Evolutionary conservation across 2,888 invertebrate species (phyloP).

Genomic region (Epinotia ramella): DNA sequence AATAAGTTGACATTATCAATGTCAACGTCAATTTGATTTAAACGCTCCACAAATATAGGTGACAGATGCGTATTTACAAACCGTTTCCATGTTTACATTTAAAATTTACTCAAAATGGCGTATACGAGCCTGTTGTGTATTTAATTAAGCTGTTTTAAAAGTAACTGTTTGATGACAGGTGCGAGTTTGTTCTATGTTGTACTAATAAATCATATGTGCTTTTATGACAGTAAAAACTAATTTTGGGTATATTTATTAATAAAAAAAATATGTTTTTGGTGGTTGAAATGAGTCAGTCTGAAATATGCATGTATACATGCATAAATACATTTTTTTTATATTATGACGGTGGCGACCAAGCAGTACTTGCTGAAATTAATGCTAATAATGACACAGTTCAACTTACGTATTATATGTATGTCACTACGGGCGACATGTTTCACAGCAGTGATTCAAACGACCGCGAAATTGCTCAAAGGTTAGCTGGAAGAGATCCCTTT

Average conservation of each 20-base stretch:
- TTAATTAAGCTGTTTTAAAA: slow-evolving; percentile 21
- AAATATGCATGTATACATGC: too few species aligned
- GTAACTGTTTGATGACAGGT: slow-evolving; percentile 15
- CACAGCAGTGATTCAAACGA: too few species aligned
- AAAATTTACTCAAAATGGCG: background rate
- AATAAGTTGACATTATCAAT: slow-evolving; percentile 39
- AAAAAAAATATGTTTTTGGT: too few species aligned
- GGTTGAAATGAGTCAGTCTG: too few species aligned
- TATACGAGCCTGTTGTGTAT: background rate
- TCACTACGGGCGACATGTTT: too few species aligned
- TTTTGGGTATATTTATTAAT: slow-evolving; percentile 9
- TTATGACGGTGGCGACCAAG: too few species aligned
- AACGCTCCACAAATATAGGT: slow-evolving; percentile 50
- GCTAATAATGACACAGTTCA: too few species aligned
- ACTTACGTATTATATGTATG: too few species aligned
- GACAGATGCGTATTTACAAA: slow-evolving; percentile 59
- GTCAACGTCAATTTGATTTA: slow-evolving; percentile 49
- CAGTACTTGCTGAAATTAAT: too few species aligned
- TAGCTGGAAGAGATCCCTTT: too few species aligned
- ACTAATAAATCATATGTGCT: slow-evolving; percentile 24
- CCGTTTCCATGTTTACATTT: slow-evolving; percentile 59
- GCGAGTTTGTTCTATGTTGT: slow-evolving; percentile 12
- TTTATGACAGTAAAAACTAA: background rate
- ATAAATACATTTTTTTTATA: too few species aligned
- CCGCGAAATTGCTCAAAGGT: too few species aligned